Evolutionary conservation across 2,888 invertebrate genomes (phyloP).

Genomic region (Icerya purchasi): DNA sequence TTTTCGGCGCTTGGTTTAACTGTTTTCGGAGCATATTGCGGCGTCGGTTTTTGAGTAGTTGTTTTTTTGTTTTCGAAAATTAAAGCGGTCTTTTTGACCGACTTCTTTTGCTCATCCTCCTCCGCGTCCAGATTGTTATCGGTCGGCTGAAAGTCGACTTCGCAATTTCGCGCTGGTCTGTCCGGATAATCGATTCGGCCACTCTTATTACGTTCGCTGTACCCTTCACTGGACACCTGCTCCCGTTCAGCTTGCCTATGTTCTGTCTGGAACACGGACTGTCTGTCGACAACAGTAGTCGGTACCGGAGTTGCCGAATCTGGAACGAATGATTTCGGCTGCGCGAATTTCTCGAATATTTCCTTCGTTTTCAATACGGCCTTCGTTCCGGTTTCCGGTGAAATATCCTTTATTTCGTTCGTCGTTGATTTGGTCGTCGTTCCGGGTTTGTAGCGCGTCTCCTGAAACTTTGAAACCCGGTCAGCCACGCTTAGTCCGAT

Average conservation of each 20-base stretch:
- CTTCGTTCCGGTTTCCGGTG: conserved; percentile 4
- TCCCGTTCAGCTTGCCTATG: not conserved
- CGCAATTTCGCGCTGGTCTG: too few relatives aligned
- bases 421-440: conserved; percentile 27
- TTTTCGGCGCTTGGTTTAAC: too few relatives aligned
- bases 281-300: not conserved
- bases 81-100: not conserved
- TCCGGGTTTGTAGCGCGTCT: conserved; percentile 23
- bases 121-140: not conserved
- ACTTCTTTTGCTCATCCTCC: too few relatives aligned
- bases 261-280: not conserved
- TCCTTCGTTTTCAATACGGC: conserved; percentile 35
- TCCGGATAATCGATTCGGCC: too few relatives aligned
- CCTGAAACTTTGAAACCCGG: conserved; percentile 32
- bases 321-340: conserved; percentile 14
- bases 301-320: not conserved
- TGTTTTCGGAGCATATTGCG: too few relatives aligned
- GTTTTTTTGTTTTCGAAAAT: not conserved
- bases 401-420: conserved; percentile 40
- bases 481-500: conserved; percentile 31
- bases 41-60: too few relatives aligned
- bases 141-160: too few relatives aligned
- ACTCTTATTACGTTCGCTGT: too few relatives aligned
- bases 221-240: not conserved
- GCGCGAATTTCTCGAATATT: conserved; percentile 42